These are phyloP conservation scores for Ommatoiulus sabulosus DNA, from an alignment of 2,888 invertebrate genomes.

Conservation along the genomic window DNA sequence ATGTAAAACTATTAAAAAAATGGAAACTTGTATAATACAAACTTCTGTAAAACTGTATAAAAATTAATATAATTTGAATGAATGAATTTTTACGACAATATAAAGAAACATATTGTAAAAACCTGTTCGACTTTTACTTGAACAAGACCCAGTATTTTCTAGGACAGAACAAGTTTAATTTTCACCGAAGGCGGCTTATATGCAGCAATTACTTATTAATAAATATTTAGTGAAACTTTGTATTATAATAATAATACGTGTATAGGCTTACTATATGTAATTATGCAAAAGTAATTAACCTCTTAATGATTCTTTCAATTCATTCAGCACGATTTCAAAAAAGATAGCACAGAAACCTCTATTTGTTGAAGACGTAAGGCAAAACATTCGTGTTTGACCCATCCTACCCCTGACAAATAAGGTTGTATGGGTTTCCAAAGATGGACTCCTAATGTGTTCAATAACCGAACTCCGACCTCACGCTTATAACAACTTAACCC, in stretches of 20 bases:
- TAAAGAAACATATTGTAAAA: too few species aligned
- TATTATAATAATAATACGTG: neutral
- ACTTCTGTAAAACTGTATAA: too few species aligned
- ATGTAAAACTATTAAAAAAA: too few species aligned
- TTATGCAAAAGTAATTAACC: slow-evolving; percentile 14
- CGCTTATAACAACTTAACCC: neutral
- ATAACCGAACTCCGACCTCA: neutral
- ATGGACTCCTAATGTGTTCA: neutral
- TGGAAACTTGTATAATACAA: too few species aligned
- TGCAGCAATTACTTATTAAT: neutral
- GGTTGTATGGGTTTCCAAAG: neutral
- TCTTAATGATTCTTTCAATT: neutral
- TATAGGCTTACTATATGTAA: neutral
- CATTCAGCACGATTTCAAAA: neutral
- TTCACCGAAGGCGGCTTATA: neutral
- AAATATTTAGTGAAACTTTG: neutral
- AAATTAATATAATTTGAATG: too few species aligned
- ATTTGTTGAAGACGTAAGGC: neutral
- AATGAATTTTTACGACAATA: too few species aligned
- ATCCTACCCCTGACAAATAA: neutral
- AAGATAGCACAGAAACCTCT: neutral
- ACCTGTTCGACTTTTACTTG: neutral
- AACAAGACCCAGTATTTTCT: neutral
- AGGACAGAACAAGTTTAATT: neutral
- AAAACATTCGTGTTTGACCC: neutral